Evolutionary conservation across 2,888 invertebrate species (phyloP), one percentile per base, ranked within the genome.

Genomic region (Macaria liturata): DNA sequence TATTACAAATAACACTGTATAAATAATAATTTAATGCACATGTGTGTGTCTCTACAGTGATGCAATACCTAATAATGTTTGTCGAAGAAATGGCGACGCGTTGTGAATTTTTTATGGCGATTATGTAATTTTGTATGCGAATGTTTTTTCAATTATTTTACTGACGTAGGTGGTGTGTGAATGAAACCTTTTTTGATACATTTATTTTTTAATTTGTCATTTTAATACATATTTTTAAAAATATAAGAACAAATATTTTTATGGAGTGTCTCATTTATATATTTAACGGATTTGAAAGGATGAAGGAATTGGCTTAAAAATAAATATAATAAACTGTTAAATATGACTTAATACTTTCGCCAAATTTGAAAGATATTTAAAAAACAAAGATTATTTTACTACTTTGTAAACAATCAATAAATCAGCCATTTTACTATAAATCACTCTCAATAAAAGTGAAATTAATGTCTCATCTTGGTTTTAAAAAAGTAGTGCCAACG

Each of bases 51-150:
- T 62, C 54, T 39, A 59, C 55, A 73, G 69, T 88, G 87, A 88
- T 81, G 89, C 79, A 90, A 89, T 81, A 72, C 70, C 81, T 86
- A 86, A 87, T 84, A 83, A 78, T 74, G 83, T 79, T 80, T 83
- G 86, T 87, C 80, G 83, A 74, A 83, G 86, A 83, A 84, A 84
- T 84, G 81, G 76, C 75, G 77, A 81, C 74, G 86, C 69, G 78
- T 58, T 57, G 67, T 62, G 86, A 80, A 88, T 88, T 87, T 85
- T 88, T 82, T 72, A 74, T 83, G 74, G 70, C 64, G 49, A 45
- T 68, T 64, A 61, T 59, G 64, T 61, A 67, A 67, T 43, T 37
- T 9, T n/a, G 49, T 46, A 49, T 60, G 64, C 65, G 65, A 59
- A 31, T 49, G 53, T 52, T 64, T 65, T 67, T 46, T 57, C 52